Evolutionary conservation across 2,888 invertebrate genomes (phyloP).

Genomic region (Euplexia lucipara): DNA sequence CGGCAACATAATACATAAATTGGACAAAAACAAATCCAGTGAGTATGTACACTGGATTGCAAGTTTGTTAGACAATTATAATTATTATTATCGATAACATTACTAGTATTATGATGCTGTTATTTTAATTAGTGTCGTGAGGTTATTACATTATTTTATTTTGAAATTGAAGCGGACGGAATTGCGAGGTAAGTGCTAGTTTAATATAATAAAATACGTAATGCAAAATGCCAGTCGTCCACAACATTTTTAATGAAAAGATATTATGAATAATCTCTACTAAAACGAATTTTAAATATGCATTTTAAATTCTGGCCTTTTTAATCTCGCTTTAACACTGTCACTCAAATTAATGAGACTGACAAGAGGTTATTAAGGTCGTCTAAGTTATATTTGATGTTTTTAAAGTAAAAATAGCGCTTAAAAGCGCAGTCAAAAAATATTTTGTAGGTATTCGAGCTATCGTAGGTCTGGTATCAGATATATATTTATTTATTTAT

Average conservation of each 20-base stretch:
- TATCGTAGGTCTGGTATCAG: too few relatives aligned
- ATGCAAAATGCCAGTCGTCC: constrained; percentile 4
- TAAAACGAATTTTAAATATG: constrained; percentile 19
- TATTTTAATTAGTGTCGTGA: too few relatives aligned
- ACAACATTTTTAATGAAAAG: constrained; percentile 15
- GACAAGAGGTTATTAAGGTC: constrained; percentile 6
- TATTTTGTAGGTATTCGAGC: too few relatives aligned
- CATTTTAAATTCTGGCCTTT: constrained; percentile 7
- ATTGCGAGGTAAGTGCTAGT: not conserved
- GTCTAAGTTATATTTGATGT: not conserved
- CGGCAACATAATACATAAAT: too few relatives aligned
- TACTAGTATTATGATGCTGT: too few relatives aligned
- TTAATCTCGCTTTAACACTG: constrained; percentile 18
- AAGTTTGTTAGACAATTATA: too few relatives aligned
- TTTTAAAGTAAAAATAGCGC: not conserved
- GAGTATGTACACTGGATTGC: too few relatives aligned
- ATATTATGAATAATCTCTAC: constrained; percentile 12
- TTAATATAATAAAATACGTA: constrained; percentile 18
- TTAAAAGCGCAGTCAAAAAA: not conserved
- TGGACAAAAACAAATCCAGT: too few relatives aligned
- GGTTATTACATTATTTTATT: too few relatives aligned
- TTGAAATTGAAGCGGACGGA: not conserved
- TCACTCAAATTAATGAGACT: constrained; percentile 31
- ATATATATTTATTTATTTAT: too few relatives aligned
- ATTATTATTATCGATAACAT: too few relatives aligned